These are phyloP conservation scores for Alaudala cheleensis DNA, from an alignment of 2,113 vertebrate species.

Conservation along the genomic window DNA sequence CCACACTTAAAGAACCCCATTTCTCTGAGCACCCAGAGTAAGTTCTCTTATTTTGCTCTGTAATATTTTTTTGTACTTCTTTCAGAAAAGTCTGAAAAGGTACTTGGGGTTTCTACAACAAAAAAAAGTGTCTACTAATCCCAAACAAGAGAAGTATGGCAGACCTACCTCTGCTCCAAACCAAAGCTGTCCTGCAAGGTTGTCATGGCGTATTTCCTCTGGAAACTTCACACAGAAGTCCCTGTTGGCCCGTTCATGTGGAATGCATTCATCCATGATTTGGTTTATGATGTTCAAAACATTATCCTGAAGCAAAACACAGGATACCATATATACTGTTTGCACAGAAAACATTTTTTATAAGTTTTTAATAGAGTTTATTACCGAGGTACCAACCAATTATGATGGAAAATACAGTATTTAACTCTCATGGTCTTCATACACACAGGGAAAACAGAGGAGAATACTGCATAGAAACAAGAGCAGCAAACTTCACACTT, in stretches of 20 bases:
- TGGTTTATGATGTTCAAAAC: slow-evolving; percentile 95
- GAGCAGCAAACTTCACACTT: background rate
- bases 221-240: slow-evolving; percentile 98
- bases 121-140: background rate
- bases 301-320: slow-evolving; percentile 82
- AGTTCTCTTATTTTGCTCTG: background rate
- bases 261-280: slow-evolving; percentile 98
- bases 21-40: background rate
- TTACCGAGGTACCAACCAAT: background rate
- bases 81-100: background rate
- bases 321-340: background rate
- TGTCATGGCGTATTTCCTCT: slow-evolving; percentile 97
- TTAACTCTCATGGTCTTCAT: background rate
- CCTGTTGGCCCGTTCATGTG: slow-evolving; percentile 89
- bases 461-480: background rate
- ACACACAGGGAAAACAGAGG: background rate
- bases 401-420: background rate
- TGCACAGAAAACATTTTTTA: background rate
- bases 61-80: background rate
- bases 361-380: background rate
- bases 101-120: background rate
- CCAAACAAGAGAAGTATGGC: background rate
- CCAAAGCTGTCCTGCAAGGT: slow-evolving; percentile 97
- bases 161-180: slow-evolving; percentile 92
- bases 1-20: background rate